Base-by-base conservation (phyloP, 2,888 invertebrate genomes). In the Parnassius glacialis region DNA sequence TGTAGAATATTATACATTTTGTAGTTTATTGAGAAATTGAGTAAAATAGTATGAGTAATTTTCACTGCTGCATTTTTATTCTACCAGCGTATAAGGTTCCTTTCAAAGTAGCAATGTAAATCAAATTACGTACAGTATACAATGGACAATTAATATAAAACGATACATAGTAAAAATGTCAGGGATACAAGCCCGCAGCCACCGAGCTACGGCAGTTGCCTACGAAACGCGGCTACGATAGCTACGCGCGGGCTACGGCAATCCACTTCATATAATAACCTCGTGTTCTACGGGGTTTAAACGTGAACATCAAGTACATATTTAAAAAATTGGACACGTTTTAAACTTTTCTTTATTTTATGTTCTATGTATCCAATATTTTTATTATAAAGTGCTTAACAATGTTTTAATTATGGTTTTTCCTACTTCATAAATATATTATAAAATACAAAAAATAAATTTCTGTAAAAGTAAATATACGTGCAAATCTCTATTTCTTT, bases 121-220 rank as follows among this genome's bases (percentile, higher is more conserved):
- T 62, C 58, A 64, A 68, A 75, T 68, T 73, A 66, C 69, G 70
- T 67, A 71, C 69, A 63, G 65, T 67, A 71, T 66, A 66, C 72
- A 69, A 67, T 67, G 67, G 68, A 65, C 72, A 70, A 74, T 71
- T 73, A 76, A 67, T 55, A 75, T 76, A 76, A 71, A 72, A 69
- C 70, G 71, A 70, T 71, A 71, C 71, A 68, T 72, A 73, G 74
- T 80, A 78, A 76, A 77, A 72, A 67, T 70, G 76, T 72, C 74
- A 68, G 79, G 78, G 67, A 75, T 79, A 61, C 67, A 78, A 80
- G 79, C 80, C 82, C 85, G 81, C 76, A 79, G 80, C 76, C 77
- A 75, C 68, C 74, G 74, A 70, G 80, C 78, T 84, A 70, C 76
- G 77, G 83, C 88, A 90, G 89, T 90, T 76, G 70, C 79, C 85